These are phyloP conservation scores for Arge pagana DNA, from an alignment of 2,888 invertebrate genomes.

Conservation along the genomic window DNA sequence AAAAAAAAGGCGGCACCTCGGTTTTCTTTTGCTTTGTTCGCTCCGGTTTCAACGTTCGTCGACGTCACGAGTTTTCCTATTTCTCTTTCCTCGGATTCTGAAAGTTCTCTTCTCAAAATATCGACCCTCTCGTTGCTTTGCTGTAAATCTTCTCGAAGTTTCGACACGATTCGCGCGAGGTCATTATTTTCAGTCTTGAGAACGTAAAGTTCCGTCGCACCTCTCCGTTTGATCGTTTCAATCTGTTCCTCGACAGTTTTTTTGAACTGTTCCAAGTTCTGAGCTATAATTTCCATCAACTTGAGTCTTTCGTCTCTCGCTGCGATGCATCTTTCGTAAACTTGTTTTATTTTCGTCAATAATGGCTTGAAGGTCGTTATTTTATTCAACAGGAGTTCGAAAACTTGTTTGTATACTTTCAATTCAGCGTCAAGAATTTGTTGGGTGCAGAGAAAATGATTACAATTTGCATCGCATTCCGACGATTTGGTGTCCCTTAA, in stretches of 20 bases:
- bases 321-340: conserved; percentile 57
- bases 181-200: conserved; percentile 54
- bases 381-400: conserved; percentile 51
- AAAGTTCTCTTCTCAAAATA: not conserved
- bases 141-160: conserved; percentile 16
- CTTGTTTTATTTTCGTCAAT: conserved; percentile 55
- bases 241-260: conserved; percentile 25
- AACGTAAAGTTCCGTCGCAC: conserved; percentile 49
- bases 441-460: conserved; percentile 4
- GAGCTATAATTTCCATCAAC: conserved; percentile 23
- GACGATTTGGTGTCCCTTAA: conserved; percentile 1
- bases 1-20: too few species aligned
- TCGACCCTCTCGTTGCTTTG: not conserved
- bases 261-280: conserved; percentile 24
- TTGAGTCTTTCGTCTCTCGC: conserved; percentile 57
- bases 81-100: conserved; percentile 6
- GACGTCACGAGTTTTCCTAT: conserved; percentile 8
- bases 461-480: conserved; percentile 4
- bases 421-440: conserved; percentile 12
- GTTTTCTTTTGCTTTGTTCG: too few species aligned
- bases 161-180: conserved; percentile 43
- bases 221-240: conserved; percentile 23
- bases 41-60: too few species aligned
- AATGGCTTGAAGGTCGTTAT: conserved; percentile 56
- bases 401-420: conserved; percentile 48